Percentiles rank a stretch among this genome's conserved stretches.
These are phyloP conservation scores for Phataginus tetradactyla DNA, from an alignment of 2,797 vertebrate species.

Conservation along the genomic window DNA sequence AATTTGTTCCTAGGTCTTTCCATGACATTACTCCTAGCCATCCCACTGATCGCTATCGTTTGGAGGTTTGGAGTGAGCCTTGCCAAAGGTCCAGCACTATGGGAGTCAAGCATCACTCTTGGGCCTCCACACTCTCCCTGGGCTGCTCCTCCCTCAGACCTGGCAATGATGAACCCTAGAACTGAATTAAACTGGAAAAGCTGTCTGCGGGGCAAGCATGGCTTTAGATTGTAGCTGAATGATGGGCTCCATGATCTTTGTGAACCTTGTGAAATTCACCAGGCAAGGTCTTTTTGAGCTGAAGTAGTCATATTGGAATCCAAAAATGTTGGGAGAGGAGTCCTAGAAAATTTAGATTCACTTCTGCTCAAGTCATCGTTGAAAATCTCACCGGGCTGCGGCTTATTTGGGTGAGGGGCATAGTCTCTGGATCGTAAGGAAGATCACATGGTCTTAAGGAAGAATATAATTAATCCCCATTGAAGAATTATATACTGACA, in stretches of 20 bases:
- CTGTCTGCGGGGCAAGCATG: neutral
- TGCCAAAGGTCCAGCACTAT: neutral
- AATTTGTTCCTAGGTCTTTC: neutral
- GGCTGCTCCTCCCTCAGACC: neutral
- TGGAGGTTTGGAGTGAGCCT: neutral
- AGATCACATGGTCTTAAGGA: neutral
- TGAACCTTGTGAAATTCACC: neutral
- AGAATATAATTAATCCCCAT: neutral
- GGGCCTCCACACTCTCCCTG: neutral
- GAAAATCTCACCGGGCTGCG: neutral
- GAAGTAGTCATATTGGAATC: neutral
- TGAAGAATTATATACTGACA: neutral
- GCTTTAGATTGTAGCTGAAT: constrained; percentile 2
- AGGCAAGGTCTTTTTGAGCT: neutral
- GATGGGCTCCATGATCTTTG: neutral
- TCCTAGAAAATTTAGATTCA: neutral
- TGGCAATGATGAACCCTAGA: constrained; percentile 10
- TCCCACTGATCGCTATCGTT: neutral
- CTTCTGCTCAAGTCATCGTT: neutral
- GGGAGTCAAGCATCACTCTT: constrained; percentile 7
- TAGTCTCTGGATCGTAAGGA: neutral
- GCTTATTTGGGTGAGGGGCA: neutral
- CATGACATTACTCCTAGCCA: neutral
- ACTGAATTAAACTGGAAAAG: constrained; percentile 46
- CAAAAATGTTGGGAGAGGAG: neutral